Evolutionary conservation across 1,140 invertebrate genomes (phyloP), one percentile per base, ranked within the genome.

Genomic region (Cheumatopsyche charites): DNA sequence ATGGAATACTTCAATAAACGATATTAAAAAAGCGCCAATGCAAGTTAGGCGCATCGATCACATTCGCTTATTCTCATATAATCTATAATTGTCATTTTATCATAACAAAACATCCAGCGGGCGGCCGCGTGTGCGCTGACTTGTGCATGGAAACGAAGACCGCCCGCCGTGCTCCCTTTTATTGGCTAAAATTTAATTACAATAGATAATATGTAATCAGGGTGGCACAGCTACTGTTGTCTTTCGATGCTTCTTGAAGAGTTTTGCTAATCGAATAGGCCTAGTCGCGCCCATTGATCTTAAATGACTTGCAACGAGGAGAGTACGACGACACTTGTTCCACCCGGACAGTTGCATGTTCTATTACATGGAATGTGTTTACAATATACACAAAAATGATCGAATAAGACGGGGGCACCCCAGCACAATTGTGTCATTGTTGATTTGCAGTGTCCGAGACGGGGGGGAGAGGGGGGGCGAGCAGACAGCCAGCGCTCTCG

Each of bases 381-480:
- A 66, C 47, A 68, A 68, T 62, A 68, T 55, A 68, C 52, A 70
- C 52, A 62, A n/a, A n/a, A 68, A 70, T 61, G 58, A 62, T 70
- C 36, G 21, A 26, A 62, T 68, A 68, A 26, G 19, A 36, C 36
- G 21, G 41, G 52, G 58, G 23, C 19, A 11, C 63, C 43, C 26
- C 21, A 62, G 58, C 26, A 52, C 41, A 29, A 36, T 41, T 12
- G 21, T 43, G 26, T 43, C 21, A 47, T n/a, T 47, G 17, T n/a
- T 47, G n/a, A 12, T 15, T 21, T 25, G 41, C 25, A 52, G 52
- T 36, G 52, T 42, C 65, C 55, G 29, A 52, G 25, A 25, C 17
- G 41, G 23, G 71, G 67, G 49, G 12, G 29, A 25, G 79, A 80
- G 75, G 79, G 81, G 79, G 82, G 58, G 81, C 79, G 78, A 79